phyloP scores from a whole-genome alignment of 2,797 vertebrate species.

The Microctenopoma steveboyesi region DNA sequence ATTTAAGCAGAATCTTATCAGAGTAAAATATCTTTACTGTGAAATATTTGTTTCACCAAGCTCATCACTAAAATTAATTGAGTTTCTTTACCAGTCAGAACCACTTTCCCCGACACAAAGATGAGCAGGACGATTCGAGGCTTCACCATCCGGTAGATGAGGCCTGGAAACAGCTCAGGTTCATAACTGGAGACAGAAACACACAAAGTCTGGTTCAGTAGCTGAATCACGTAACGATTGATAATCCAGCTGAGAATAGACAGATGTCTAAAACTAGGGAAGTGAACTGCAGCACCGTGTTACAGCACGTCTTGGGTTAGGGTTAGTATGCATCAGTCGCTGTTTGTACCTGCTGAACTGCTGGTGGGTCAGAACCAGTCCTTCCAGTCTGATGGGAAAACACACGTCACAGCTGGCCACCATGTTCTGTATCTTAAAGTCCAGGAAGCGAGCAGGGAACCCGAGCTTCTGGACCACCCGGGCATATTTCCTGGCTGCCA shows the following conservation, averaged over 20 bases:
- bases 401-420: slow-evolving; percentile 96
- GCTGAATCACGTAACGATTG: fast-evolving
- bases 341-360: slow-evolving; percentile 92
- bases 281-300: no score
- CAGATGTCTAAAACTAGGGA: no score
- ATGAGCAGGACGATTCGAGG: slow-evolving; percentile 95
- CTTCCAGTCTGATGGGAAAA: slow-evolving; percentile 94
- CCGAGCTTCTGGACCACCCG: slow-evolving; percentile 96
- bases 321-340: background rate
- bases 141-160: slow-evolving; percentile 98
- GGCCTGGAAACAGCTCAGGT: slow-evolving; percentile 95
- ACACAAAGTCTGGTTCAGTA: background rate
- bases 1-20: no score
- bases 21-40: no score
- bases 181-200: slow-evolving; percentile 86
- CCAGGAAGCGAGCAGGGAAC: slow-evolving; percentile 93
- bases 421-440: slow-evolving; percentile 99
- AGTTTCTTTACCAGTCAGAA: slow-evolving; percentile 89
- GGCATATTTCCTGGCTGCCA: slow-evolving; percentile 94
- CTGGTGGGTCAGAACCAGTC: slow-evolving; percentile 92
- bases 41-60: no score
- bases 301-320: no score
- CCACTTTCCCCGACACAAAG: slow-evolving; percentile 98
- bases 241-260: no score
- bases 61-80: no score